Evolutionary conservation across 92 coral and sea anemone genomes (phyloP).

Genomic region (Bergia sp.): DNA sequence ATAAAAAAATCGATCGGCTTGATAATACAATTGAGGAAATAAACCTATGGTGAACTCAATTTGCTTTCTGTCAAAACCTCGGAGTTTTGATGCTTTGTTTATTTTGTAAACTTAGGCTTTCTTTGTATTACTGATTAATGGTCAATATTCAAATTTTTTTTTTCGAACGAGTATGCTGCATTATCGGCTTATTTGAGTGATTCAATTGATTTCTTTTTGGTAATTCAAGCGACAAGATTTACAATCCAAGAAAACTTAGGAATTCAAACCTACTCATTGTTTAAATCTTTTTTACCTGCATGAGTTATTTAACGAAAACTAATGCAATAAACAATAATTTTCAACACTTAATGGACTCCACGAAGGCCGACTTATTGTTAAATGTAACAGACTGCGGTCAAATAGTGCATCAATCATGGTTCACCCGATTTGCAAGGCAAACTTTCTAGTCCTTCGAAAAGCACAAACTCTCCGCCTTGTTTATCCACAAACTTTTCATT

Average conservation of each 20-base stretch:
- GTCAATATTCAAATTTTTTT: neutral
- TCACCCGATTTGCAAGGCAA: constrained; percentile 45
- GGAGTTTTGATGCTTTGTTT: neutral
- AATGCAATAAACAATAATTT: neutral
- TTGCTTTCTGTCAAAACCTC: constrained; percentile 9
- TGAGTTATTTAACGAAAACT: neutral
- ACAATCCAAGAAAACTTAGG: neutral
- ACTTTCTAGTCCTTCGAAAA: constrained; percentile 52
- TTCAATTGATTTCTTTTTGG: neutral
- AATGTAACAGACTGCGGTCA: neutral
- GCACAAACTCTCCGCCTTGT: constrained; percentile 45
- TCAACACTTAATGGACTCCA: neutral
- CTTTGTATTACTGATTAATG: neutral
- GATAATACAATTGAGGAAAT: neutral
- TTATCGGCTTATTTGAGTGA: neutral
- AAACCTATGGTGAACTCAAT: constrained; percentile 3
- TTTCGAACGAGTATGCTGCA: neutral
- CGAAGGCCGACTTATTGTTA: neutral
- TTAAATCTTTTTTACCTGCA: neutral
- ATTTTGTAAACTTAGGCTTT: neutral
- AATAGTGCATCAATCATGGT: neutral
- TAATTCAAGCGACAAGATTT: neutral
- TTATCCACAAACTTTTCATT: constrained; percentile 47
- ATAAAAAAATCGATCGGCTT: neutral
- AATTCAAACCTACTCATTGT: neutral